These are phyloP conservation scores for Notiomystis cincta DNA, from an alignment of 2,113 vertebrate species.

Conservation along the genomic window DNA sequence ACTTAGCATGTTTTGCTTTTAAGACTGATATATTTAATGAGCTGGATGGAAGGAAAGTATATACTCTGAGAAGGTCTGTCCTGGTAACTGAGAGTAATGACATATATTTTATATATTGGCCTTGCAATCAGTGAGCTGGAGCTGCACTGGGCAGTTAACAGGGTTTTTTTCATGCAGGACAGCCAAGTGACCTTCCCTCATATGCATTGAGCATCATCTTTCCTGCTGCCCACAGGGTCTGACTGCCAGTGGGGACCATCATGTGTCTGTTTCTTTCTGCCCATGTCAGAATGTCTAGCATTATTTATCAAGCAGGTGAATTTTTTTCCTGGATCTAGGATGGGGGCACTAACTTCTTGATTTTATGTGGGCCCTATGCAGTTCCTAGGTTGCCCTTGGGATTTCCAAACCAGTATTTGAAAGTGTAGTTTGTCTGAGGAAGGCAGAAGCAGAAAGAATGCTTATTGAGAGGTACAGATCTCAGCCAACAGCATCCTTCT, in stretches of 20 bases:
- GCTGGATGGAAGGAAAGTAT: not conserved
- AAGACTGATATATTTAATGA: not conserved
- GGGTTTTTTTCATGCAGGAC: not conserved
- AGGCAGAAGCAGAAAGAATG: not conserved
- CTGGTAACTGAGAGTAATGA: not conserved
- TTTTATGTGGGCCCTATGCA: not conserved
- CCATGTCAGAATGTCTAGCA: not conserved
- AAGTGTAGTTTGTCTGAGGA: not conserved
- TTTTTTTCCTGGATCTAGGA: not conserved
- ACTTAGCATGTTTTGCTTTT: not conserved
- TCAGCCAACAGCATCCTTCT: conserved; percentile 4
- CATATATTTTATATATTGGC: not conserved
- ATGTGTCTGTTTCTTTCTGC: not conserved
- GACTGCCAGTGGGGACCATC: not conserved
- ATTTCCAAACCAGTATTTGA: not conserved
- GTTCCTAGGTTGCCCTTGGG: not conserved
- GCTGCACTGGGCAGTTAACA: not conserved
- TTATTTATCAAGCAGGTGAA: not conserved
- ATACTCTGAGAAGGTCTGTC: not conserved
- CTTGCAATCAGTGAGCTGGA: not conserved
- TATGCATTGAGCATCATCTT: rapidly evolving
- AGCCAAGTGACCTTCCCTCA: not conserved
- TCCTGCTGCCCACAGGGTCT: not conserved
- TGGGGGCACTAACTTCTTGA: not conserved
- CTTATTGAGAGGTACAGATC: not conserved